Percentiles rank a stretch among this genome's conserved stretches.
These are phyloP conservation scores for Penaeus chinensis DNA, from an alignment of 1,140 invertebrate species.

Conservation along the genomic window DNA sequence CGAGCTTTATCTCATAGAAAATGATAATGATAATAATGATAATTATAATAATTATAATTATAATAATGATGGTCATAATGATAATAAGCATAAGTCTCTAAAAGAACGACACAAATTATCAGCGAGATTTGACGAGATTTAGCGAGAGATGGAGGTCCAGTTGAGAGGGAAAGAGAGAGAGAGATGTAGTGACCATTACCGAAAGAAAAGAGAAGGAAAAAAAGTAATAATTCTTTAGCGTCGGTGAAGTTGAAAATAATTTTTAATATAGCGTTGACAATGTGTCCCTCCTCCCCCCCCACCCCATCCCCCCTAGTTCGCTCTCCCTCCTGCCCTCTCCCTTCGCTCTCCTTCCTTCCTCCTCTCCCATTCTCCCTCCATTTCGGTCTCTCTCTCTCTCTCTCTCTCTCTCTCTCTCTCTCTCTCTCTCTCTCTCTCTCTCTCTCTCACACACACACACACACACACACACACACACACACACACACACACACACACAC, in stretches of 20 bases:
- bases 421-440: no score
- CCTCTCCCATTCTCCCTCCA: background rate
- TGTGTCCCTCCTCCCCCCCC: slow-evolving; percentile 12
- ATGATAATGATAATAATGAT: no score
- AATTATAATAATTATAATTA: no score
- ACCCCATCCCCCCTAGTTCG: background rate
- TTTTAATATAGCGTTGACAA: slow-evolving; percentile 55
- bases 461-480: no score
- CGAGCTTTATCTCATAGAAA: no score
- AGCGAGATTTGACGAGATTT: no score
- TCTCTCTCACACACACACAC: no score
- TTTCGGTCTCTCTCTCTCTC: background rate
- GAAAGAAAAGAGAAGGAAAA: background rate
- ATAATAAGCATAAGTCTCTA: no score
- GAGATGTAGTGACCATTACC: background rate
- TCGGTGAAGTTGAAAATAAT: slow-evolving; percentile 54
- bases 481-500: no score
- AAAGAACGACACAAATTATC: no score
- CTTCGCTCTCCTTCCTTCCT: background rate
- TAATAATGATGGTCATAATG: no score
- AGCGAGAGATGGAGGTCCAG: no score
- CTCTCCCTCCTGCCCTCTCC: slow-evolving; percentile 17
- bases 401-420: background rate
- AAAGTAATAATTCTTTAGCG: slow-evolving; percentile 39
- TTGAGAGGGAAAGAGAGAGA: slow-evolving; percentile 19